These are phyloP conservation scores for Eilema depressum DNA, from an alignment of 2,888 invertebrate genomes.

Conservation along the genomic window DNA sequence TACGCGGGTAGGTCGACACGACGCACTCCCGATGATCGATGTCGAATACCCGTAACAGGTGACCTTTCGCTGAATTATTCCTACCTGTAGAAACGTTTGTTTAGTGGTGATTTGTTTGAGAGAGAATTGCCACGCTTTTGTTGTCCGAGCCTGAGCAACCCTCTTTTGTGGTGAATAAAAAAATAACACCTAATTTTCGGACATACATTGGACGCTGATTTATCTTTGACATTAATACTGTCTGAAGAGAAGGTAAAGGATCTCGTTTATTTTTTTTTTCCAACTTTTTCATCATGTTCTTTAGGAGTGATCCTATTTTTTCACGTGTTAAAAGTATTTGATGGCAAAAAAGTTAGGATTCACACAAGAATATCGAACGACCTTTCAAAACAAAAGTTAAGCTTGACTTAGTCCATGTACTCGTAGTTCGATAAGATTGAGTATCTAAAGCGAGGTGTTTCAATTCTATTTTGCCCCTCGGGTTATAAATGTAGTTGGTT, in stretches of 20 bases:
- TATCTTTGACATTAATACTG: constrained; percentile 60
- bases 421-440: constrained; percentile 20
- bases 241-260: constrained; percentile 54
- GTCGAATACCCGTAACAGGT: constrained; percentile 85
- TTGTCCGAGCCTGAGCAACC: constrained; percentile 58
- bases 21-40: constrained; percentile 86
- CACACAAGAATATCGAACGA: constrained; percentile 26
- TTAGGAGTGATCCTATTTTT: constrained; percentile 46
- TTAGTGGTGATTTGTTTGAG: constrained; percentile 84
- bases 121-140: constrained; percentile 75
- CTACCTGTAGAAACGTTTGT: constrained; percentile 84
- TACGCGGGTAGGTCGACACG: constrained; percentile 80
- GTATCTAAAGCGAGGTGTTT: constrained; percentile 13
- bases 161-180: constrained; percentile 66
- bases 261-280: constrained; percentile 48
- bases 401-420: constrained; percentile 4
- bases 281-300: constrained; percentile 45
- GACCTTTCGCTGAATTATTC: constrained; percentile 86
- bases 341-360: constrained; percentile 20
- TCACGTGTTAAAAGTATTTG: constrained; percentile 40
- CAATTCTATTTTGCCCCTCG: constrained; percentile 9
- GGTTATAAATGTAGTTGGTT: background rate
- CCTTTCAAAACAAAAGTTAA: constrained; percentile 36
- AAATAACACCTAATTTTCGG: constrained; percentile 58
- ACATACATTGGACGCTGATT: constrained; percentile 54